Base-by-base conservation (phyloP, 2,888 invertebrate genomes). In the Ormyrus nitidulus region DNA sequence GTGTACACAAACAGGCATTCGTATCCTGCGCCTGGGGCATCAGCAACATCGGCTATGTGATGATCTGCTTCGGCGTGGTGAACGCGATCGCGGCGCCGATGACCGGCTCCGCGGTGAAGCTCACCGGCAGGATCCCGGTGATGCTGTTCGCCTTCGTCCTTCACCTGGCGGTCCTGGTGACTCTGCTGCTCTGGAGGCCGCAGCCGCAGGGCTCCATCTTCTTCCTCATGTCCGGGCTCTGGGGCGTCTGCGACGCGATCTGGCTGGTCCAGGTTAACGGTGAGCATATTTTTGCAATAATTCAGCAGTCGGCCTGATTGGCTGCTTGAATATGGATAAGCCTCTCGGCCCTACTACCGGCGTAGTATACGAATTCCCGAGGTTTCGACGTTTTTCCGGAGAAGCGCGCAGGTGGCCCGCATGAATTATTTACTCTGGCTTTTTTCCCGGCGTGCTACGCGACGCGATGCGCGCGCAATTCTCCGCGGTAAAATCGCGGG, bases 201-300 rank as follows among this genome's bases (percentile, higher is more conserved):
- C 91, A 93, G 11, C 92, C 94, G 0, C 94, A 94, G 85, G 94
- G 94, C 88, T 74, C 93, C 1, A 92, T 95, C 66, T 96, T 97
- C 90, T 98, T 95, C 91, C 86, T 94, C 7, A 92, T 97, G 81
- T 95, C 97, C 0, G 96, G 95, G 0, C 89, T 96, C 51, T 98
- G 97, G 97, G 98, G 98, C 0, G 91, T 96, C 5, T 95, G 96
- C 61, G 98, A 98, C 86, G 97, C 97, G 0, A 93, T 97, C 73
- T 97, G 97, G 96, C 93, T 97, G 82, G 97, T 98, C 2, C 97
- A 97, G 90, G 95, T 98, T 65, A 97, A 97, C 49, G 96, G 98
- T 97, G 89, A 92, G 93, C 69, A 54, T 69, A 56, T 70, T 70
- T 70, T 77, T 70, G 10, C 61, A n/a, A 53, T 71, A 71, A 11